Evolutionary conservation across 2,797 vertebrate species (phyloP), one percentile per base, ranked within the genome.

Genomic region (Spinibarbus caldwelli): DNA sequence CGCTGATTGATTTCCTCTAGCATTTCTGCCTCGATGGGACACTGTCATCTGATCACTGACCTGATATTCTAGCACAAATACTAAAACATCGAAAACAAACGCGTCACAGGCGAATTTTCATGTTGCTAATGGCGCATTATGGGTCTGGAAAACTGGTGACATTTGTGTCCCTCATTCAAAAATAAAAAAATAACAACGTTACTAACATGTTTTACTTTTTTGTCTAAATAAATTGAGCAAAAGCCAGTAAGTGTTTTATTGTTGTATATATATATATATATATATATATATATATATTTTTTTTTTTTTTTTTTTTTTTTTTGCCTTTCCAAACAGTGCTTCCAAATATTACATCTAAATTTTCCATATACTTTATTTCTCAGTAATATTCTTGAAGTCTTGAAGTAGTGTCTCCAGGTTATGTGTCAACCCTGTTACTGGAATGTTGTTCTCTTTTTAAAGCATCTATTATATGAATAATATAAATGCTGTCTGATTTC

Each of bases 11-110:
- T 89, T 90, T 90, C 75, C 59, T 87, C 83, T 88, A 67, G 91
- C 89, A 85, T 86, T 93, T 93, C 90, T 66, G 54, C 92, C 92
- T 93, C 90, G 78, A 94, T 88, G 91, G 94, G 94, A 91, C 79
- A 67, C 87, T 75, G 92, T 94, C 93, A 94, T 94, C 93, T 89
- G 91, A 94, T 93, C 93, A 80, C 89, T 88, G 62, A 90, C 87
- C 91, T 91, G 90, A 93, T 92, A 93, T 92, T 83, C 86, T 81
- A 88, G 80, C 91, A 85, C 90, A 78, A 86, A 92, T 90, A 95
- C 88, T 92, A 76, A 83, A 72, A 54, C 64, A 80, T 81, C 15
- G 47, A 67, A 79, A 78, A 85, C 87, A 75, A 78, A 67, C 62
- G 68, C 47, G 9, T 57, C 26, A 41, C 17, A n/a, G 43, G 36